Evolutionary conservation across 2,888 invertebrate species (phyloP).

Genomic region (Cheilosia scutellata): DNA sequence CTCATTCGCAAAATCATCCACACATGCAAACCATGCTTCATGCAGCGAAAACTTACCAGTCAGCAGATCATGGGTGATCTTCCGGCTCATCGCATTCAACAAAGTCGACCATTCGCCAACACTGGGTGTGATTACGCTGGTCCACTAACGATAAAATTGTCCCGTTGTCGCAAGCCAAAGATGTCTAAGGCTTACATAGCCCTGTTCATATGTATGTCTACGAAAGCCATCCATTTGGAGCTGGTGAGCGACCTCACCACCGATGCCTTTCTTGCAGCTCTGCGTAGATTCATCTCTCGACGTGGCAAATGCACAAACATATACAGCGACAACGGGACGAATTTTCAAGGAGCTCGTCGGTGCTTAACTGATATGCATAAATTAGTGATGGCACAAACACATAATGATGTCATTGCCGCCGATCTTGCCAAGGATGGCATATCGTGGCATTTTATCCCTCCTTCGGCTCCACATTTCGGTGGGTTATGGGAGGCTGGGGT

Average conservation of each 20-base stretch:
- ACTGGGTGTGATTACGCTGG: slow-evolving; percentile 34
- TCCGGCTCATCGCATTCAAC: background rate
- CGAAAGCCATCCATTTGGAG: slow-evolving; percentile 78
- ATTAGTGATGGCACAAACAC: no score
- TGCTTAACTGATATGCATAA: no score
- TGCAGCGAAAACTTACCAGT: slow-evolving; percentile 34
- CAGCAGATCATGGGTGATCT: slow-evolving; percentile 52
- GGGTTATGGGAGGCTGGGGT: no score
- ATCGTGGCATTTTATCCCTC: no score
- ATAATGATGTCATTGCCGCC: no score
- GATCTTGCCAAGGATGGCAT: no score
- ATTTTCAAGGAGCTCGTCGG: background rate
- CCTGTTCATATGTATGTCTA: slow-evolving; percentile 75
- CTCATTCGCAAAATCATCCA: no score
- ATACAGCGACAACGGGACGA: slow-evolving; percentile 77
- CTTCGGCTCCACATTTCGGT: no score
- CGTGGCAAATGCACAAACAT: slow-evolving; percentile 75
- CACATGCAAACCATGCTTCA: slow-evolving; percentile 1
- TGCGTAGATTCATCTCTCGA: slow-evolving; percentile 76
- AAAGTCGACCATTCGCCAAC: background rate
- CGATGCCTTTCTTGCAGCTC: slow-evolving; percentile 74
- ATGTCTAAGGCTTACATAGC: slow-evolving; percentile 75
- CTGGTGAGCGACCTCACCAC: slow-evolving; percentile 75
- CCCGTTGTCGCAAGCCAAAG: background rate
- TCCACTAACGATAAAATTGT: slow-evolving; percentile 25